phyloP scores from a whole-genome alignment of 2,888 invertebrate species.

The Lymantria dispar region DNA sequence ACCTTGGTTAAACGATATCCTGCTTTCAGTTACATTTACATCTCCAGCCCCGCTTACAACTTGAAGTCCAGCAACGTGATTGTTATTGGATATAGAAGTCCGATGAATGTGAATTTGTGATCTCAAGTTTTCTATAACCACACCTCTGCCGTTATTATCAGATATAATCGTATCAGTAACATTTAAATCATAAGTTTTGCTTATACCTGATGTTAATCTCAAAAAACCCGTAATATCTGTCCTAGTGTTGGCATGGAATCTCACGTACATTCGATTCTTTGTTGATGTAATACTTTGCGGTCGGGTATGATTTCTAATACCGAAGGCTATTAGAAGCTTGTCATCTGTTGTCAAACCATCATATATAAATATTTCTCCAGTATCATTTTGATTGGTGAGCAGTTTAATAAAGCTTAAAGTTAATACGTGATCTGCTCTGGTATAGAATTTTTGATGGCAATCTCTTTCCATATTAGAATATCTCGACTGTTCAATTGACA shows the following conservation, averaged over 20 bases:
- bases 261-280: slow-evolving; percentile 89
- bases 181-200: slow-evolving; percentile 93
- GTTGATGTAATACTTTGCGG: slow-evolving; percentile 94
- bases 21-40: slow-evolving; percentile 94
- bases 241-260: slow-evolving; percentile 88
- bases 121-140: slow-evolving; percentile 95
- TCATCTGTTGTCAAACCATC: slow-evolving; percentile 89
- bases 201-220: slow-evolving; percentile 88
- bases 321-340: slow-evolving; percentile 86
- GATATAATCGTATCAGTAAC: slow-evolving; percentile 92
- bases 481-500: slow-evolving; percentile 90
- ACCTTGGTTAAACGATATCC: slow-evolving; percentile 94
- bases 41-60: slow-evolving; percentile 96
- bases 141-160: slow-evolving; percentile 97
- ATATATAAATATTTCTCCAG: slow-evolving; percentile 88
- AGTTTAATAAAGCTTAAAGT: slow-evolving; percentile 94
- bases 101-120: slow-evolving; percentile 93
- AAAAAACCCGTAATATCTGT: slow-evolving; percentile 90
- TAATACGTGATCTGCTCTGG: slow-evolving; percentile 89
- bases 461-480: slow-evolving; percentile 86
- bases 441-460: slow-evolving; percentile 91
- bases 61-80: slow-evolving; percentile 95
- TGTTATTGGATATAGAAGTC: slow-evolving; percentile 92
- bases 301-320: slow-evolving; percentile 91
- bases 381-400: slow-evolving; percentile 88